Base-by-base conservation (phyloP, 2,113 vertebrate species). In the Corythoichthys haematopterus region DNA sequence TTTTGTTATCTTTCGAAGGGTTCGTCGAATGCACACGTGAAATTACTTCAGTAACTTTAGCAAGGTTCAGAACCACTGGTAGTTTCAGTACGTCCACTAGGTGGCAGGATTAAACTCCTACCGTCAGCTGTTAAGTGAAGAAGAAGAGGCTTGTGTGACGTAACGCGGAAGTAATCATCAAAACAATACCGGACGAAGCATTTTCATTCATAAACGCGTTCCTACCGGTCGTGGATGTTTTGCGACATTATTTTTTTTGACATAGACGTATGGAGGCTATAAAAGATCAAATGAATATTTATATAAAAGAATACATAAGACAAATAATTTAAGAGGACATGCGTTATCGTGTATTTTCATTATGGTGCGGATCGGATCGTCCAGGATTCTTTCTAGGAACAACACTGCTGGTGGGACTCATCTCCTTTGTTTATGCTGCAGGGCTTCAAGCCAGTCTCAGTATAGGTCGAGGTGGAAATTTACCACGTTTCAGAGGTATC, bases 401-500 rank as follows among this genome's bases (percentile, higher is more conserved):
- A 16, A 72, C 15, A 40, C 50, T 75, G 16, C 46, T 85, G 20
- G 16, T 82, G 2, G 66, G 47, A 12, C 11, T 87, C 0, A 82
- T 83, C 57, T 1, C 91, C 3, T 63, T 87, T 4, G 35, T 87
- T 28, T 91, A 90, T 73, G 62, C 76, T 0, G 78, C 72, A 13
- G 87, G 86, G 2, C 64, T 89, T 50, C 86, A 87, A 58, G 83
- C 85, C n/a, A 89, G 85, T 76, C 80, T 92, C 40, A 88, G 79
- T 62, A 48, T 92, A 53, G 90, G 90, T 67, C 90, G 90, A 47
- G 91, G 87, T 13, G 88, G 85, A 64, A 70, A 90, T 14, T 87
- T 91, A 45, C 92, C 91, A 8, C 79, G 80, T 57, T 43, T 91
- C 51, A 85, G 70, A 89, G 91, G 91, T 93, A 88, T 84, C 35